A percentile compares a stretch with the other conserved stretches of the same genome.
phyloP scores from a whole-genome alignment of 1,140 invertebrate species.

The Dolichoris vasculosae region DNA sequence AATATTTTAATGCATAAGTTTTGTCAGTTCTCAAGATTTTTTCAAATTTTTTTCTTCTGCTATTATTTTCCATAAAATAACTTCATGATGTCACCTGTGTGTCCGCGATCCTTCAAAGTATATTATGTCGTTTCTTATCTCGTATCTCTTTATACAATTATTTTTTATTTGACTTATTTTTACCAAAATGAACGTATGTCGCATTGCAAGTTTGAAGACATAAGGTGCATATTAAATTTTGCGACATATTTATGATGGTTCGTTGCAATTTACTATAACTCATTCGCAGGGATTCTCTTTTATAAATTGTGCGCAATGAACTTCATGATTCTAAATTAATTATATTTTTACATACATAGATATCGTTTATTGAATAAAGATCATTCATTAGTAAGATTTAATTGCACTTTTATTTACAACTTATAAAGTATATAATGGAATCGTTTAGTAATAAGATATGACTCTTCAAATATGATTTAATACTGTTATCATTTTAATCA shows the following conservation, averaged over 20 bases:
- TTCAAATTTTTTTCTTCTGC: background rate
- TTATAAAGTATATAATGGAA: no score
- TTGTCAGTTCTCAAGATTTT: background rate
- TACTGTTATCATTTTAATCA: background rate
- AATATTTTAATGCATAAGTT: constrained; percentile 35
- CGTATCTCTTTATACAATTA: background rate
- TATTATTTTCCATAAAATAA: background rate
- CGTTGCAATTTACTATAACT: constrained; percentile 14
- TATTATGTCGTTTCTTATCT: background rate
- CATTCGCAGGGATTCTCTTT: constrained; percentile 11
- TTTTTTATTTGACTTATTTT: constrained; percentile 1
- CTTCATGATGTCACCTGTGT: background rate
- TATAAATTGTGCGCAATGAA: background rate
- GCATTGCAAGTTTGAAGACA: background rate
- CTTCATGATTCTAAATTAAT: background rate
- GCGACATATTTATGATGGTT: background rate
- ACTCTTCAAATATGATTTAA: background rate
- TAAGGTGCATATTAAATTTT: constrained; percentile 13
- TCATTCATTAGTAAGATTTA: background rate
- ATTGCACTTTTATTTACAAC: constrained; percentile 26
- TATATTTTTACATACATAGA: constrained; percentile 13
- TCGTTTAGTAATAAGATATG: constrained; percentile 6
- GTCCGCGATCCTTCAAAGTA: background rate
- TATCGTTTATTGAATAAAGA: constrained; percentile 9
- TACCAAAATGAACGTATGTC: background rate